Percentiles rank a stretch among this genome's conserved stretches.
phyloP scores from a whole-genome alignment of 2,888 invertebrate species.

The Dolichopus griseipennis region DNA sequence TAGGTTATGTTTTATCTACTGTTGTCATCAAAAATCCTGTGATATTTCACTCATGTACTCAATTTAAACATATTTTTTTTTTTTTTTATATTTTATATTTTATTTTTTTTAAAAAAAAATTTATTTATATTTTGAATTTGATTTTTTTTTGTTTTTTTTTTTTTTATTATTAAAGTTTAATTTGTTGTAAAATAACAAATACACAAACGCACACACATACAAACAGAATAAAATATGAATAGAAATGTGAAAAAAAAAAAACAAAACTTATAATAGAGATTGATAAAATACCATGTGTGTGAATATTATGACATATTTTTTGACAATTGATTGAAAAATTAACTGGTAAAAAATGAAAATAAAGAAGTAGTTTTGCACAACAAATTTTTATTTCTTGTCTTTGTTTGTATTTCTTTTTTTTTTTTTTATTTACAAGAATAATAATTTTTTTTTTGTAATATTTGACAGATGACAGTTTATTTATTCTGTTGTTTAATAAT shows the following conservation, averaged over 20 bases:
- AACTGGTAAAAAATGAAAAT: neutral
- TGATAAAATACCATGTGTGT: neutral
- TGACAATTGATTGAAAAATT: slow-evolving; percentile 6
- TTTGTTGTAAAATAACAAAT: too few relatives aligned
- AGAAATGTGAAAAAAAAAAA: too few relatives aligned
- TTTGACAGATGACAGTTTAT: too few relatives aligned
- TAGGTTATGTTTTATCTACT: slow-evolving; percentile 1
- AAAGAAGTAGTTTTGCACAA: neutral
- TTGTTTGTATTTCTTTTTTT: neutral
- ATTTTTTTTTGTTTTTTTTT: too few relatives aligned
- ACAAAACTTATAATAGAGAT: neutral
- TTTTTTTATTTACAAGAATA: neutral
- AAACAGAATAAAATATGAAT: too few relatives aligned
- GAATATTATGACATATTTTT: neutral
- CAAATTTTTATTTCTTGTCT: neutral
- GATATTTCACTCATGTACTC: too few relatives aligned
- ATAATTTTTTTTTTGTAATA: too few relatives aligned
- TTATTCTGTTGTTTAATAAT: too few relatives aligned
- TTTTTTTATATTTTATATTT: neutral
- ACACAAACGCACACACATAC: too few relatives aligned
- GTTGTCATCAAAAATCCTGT: too few relatives aligned
- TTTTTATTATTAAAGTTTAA: too few relatives aligned
- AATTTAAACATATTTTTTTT: too few relatives aligned
- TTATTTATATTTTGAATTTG: neutral
- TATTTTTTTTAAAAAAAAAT: neutral